Percentiles rank a stretch among this genome's conserved stretches.
Evolutionary conservation across 1,140 invertebrate species (phyloP).

Genomic region (Helicoverpa armigera): DNA sequence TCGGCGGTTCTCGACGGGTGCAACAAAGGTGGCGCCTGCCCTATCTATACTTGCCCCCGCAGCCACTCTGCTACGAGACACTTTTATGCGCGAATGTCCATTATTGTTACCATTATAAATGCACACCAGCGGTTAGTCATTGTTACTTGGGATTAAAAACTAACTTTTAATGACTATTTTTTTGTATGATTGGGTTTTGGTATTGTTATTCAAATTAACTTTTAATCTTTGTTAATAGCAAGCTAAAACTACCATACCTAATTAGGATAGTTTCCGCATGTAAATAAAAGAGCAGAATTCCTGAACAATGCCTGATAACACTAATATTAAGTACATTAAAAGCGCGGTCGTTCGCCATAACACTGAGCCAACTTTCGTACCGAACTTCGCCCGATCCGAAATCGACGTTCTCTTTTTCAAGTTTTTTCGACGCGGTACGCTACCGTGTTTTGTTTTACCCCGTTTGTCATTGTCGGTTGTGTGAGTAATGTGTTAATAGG

Average conservation of each 20-base stretch:
- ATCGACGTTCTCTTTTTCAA: constrained; percentile 52
- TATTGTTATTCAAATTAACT: not conserved
- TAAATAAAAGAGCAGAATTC: too few species aligned
- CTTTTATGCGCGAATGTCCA: constrained; percentile 71
- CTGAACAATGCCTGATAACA: too few species aligned
- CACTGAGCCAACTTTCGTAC: constrained; percentile 53
- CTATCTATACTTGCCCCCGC: constrained; percentile 65
- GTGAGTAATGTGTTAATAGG: constrained; percentile 59
- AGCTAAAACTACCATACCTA: not conserved
- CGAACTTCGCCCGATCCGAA: constrained; percentile 51
- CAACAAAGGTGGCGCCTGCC: constrained; percentile 69
- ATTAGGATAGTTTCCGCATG: not conserved
- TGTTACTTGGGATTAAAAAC: not conserved
- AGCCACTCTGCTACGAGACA: constrained; percentile 59
- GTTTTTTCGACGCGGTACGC: constrained; percentile 50
- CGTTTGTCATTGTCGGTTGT: constrained; percentile 57
- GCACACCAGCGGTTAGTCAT: not conserved
- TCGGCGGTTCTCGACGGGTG: constrained; percentile 53
- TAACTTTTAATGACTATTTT: not conserved
- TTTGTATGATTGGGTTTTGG: not conserved
- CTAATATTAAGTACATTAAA: constrained; percentile 31
- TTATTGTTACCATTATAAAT: constrained; percentile 45
- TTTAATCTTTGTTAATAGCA: too few species aligned
- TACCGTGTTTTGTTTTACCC: constrained; percentile 55
- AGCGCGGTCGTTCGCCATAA: constrained; percentile 23